Evolutionary conservation across 2,113 vertebrate species (phyloP).

Genomic region (Sceloporus undulatus): DNA sequence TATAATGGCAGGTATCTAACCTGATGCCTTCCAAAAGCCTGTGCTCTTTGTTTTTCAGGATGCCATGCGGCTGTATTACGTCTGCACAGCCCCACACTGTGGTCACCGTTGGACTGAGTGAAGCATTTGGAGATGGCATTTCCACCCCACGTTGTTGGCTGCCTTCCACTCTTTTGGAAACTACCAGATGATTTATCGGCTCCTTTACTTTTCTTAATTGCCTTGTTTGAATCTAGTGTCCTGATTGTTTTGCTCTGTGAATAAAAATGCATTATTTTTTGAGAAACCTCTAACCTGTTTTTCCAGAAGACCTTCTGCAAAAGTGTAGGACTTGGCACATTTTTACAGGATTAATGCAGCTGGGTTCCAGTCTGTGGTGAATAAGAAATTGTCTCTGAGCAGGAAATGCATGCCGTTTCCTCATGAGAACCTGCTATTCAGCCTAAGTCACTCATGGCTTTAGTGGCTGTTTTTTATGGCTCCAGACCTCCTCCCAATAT

Average conservation of each 20-base stretch:
- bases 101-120: constrained; percentile 95
- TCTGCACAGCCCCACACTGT: constrained; percentile 93
- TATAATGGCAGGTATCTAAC: too few relatives aligned
- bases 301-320: not conserved
- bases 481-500: too few relatives aligned
- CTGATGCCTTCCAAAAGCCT: too few relatives aligned
- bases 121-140: constrained; percentile 31
- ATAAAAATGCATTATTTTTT: constrained; percentile 31
- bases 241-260: not conserved
- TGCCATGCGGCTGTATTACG: constrained; percentile 94
- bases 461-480: too few relatives aligned
- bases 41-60: constrained; percentile 75
- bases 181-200: not conserved
- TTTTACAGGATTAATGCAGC: not conserved
- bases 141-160: too few relatives aligned
- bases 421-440: not conserved
- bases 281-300: not conserved
- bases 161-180: too few relatives aligned
- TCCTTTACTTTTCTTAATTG: not conserved
- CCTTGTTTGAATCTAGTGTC: too few relatives aligned
- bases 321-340: not conserved
- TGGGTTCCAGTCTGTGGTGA: not conserved
- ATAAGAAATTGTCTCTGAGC: not conserved
- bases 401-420: not conserved
- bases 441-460: too few relatives aligned